phyloP scores from a whole-genome alignment of 2,888 invertebrate species.

The Electrophaes corylata region DNA sequence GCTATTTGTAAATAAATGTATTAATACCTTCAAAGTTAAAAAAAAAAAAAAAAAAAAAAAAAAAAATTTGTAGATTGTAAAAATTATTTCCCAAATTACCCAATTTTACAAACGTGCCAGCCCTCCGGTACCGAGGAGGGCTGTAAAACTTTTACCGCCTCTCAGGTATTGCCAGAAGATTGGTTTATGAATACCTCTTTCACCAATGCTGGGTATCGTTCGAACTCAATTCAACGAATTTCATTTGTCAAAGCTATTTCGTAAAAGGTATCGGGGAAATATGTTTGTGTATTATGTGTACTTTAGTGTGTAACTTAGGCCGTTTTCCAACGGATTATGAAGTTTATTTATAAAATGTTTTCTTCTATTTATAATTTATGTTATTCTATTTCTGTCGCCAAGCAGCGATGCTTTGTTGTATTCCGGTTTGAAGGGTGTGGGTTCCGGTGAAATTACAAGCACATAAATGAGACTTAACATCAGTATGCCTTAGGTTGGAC shows the following conservation, averaged over 20 bases:
- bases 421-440: too few species aligned
- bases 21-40: too few species aligned
- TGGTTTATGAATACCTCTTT: conserved; percentile 40
- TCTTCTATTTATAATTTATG: too few species aligned
- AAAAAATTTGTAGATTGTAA: too few species aligned
- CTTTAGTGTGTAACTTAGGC: neutral
- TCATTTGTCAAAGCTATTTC: conserved; percentile 38
- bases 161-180: conserved; percentile 35
- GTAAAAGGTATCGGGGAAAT: conserved; percentile 32
- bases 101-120: conserved; percentile 7
- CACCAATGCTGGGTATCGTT: conserved; percentile 29
- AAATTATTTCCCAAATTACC: conserved; percentile 5
- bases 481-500: too few species aligned
- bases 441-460: too few species aligned
- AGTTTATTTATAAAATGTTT: neutral
- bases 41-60: too few species aligned
- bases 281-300: conserved; percentile 6
- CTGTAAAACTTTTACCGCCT: conserved; percentile 38
- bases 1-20: too few species aligned
- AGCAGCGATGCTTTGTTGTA: too few species aligned
- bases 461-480: too few species aligned
- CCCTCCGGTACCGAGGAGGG: conserved; percentile 19
- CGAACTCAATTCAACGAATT: conserved; percentile 40
- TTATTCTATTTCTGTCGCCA: too few species aligned
- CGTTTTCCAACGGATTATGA: neutral